Percentiles rank a stretch among this genome's conserved stretches.
Conservation (phyloP, 2,888 invertebrate species). For the Plagodis pulveraria region DNA sequence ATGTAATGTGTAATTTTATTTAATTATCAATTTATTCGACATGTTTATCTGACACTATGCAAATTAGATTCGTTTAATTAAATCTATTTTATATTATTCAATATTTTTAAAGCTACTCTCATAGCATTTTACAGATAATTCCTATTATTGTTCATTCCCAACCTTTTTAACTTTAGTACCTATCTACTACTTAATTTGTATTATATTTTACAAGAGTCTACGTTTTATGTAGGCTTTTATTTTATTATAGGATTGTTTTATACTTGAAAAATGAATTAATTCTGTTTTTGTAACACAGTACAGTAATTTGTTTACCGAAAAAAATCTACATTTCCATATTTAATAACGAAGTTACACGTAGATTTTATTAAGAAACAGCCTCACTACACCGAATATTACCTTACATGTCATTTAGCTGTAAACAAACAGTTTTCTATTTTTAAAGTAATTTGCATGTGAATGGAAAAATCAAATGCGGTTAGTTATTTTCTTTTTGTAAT, state of each 20-base stretch:
- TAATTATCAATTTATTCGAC: slow-evolving; percentile 10
- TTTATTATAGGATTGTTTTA: slow-evolving; percentile 66
- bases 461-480: too few relatives aligned
- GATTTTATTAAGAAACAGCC: too few relatives aligned
- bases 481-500: too few relatives aligned
- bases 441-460: too few relatives aligned
- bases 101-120: slow-evolving; percentile 4
- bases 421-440: too few relatives aligned
- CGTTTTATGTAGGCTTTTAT: slow-evolving; percentile 82
- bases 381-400: too few relatives aligned
- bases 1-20: not conserved
- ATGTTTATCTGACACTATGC: slow-evolving; percentile 6
- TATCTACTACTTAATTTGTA: slow-evolving; percentile 55
- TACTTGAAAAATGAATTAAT: too few relatives aligned
- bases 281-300: too few relatives aligned
- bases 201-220: slow-evolving; percentile 68
- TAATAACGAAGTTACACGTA: too few relatives aligned
- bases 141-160: slow-evolving; percentile 46
- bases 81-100: slow-evolving; percentile 1
- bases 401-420: too few relatives aligned
- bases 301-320: too few relatives aligned
- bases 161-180: slow-evolving; percentile 49
- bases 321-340: too few relatives aligned
- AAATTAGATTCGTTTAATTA: slow-evolving; percentile 2
- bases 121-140: slow-evolving; percentile 15